phyloP scores from a whole-genome alignment of 2,113 vertebrate genomes.

The Cheirogaleus medius region DNA sequence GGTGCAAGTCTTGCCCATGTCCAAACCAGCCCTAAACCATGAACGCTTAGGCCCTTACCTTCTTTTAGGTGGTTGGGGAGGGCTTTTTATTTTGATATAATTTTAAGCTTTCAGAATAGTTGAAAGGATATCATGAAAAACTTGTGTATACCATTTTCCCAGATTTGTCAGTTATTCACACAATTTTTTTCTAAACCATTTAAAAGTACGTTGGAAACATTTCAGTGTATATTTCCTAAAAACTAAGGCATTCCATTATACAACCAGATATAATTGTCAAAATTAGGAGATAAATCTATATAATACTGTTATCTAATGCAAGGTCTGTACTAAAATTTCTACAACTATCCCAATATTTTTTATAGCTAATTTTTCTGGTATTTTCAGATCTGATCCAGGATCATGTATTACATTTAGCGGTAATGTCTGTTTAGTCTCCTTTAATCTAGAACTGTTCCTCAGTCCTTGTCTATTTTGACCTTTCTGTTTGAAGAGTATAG shows the following conservation, averaged over 20 bases:
- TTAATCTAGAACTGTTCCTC: background rate
- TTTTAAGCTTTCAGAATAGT: background rate
- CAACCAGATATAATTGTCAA: background rate
- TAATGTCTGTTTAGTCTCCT: background rate
- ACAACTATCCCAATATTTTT: background rate
- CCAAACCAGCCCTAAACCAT: background rate
- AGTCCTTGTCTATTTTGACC: background rate
- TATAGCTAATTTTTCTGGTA: background rate
- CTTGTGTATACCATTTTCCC: background rate
- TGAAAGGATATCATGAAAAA: background rate
- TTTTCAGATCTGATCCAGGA: background rate
- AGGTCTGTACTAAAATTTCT: background rate
- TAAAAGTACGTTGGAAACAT: constrained; percentile 13
- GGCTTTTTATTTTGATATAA: background rate
- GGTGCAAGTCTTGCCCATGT: background rate
- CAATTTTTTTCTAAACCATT: background rate
- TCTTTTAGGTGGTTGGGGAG: background rate
- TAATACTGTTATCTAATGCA: background rate
- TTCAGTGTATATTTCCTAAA: background rate
- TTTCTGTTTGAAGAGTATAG: background rate
- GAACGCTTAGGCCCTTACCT: background rate
- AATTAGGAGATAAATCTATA: background rate
- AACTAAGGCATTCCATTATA: background rate
- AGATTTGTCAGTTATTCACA: background rate
- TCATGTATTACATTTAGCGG: background rate